phyloP scores from a whole-genome alignment of 2,113 vertebrate genomes.

The Collichthys lucidus region DNA sequence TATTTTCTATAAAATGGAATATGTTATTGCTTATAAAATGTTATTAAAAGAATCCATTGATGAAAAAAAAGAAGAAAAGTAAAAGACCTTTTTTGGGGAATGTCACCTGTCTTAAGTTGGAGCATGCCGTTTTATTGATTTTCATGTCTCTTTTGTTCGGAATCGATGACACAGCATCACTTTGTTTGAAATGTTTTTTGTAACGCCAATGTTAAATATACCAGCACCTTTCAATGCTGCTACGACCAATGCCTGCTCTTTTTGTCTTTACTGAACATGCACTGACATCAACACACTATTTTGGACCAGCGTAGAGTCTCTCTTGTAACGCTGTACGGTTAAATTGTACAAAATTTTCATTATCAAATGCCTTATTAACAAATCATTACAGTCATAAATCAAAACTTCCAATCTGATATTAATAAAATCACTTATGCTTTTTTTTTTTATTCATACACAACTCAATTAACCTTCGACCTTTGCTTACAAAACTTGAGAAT shows the following conservation, averaged over 20 bases:
- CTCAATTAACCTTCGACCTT: neutral
- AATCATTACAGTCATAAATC: neutral
- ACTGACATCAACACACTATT: constrained; percentile 38
- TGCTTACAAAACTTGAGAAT: neutral
- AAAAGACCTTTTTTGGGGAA: constrained; percentile 78
- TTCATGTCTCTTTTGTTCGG: constrained; percentile 79
- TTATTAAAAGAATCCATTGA: constrained; percentile 87
- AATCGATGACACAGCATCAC: constrained; percentile 80
- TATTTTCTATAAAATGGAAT: constrained; percentile 91
- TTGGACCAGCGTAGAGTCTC: neutral
- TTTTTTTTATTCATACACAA: no score
- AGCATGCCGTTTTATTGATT: constrained; percentile 79
- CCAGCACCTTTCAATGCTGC: constrained; percentile 84
- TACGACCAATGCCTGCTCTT: constrained; percentile 76
- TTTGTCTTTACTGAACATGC: constrained; percentile 69
- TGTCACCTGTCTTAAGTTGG: constrained; percentile 79
- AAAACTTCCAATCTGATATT: neutral
- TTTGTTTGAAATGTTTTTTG: constrained; percentile 85
- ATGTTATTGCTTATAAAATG: constrained; percentile 90
- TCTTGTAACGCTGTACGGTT: neutral
- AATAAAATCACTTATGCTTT: no score
- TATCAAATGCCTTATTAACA: neutral
- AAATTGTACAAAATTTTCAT: neutral
- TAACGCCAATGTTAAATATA: constrained; percentile 86
- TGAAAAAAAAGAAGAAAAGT: constrained; percentile 55